Evolutionary conservation across 2,888 invertebrate species (phyloP).

Genomic region (Syritta pipiens): DNA sequence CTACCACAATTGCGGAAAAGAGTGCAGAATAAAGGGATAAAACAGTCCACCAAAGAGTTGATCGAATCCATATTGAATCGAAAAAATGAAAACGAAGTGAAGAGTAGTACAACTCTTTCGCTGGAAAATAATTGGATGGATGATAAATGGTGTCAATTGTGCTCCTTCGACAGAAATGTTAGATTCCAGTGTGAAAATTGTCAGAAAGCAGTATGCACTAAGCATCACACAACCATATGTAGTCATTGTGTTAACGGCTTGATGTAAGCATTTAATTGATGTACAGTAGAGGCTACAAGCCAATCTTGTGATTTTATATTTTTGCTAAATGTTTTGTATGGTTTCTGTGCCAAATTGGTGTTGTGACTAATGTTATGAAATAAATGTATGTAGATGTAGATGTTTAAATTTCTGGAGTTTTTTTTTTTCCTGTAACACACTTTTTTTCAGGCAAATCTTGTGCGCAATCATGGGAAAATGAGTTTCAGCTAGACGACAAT

Average conservation of each 20-base stretch:
- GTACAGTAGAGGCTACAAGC: neutral
- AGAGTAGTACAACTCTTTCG: neutral
- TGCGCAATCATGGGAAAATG: too few relatives aligned
- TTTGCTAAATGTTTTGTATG: slow-evolving; percentile 3
- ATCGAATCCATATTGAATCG: slow-evolving; percentile 6
- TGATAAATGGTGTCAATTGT: slow-evolving; percentile 23
- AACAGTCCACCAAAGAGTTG: neutral
- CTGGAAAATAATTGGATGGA: neutral
- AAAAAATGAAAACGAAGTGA: neutral
- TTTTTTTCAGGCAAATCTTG: neutral
- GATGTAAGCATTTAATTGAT: neutral
- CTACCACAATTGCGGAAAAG: neutral
- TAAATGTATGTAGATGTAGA: slow-evolving; percentile 4
- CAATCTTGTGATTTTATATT: slow-evolving; percentile 3
- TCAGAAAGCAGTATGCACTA: slow-evolving; percentile 4
- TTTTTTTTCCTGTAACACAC: neutral
- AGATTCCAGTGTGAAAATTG: slow-evolving; percentile 10
- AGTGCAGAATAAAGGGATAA: neutral
- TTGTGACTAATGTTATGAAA: slow-evolving; percentile 33
- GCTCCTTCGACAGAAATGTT: slow-evolving; percentile 7
- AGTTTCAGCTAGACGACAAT: too few relatives aligned
- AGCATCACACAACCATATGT: slow-evolving; percentile 15
- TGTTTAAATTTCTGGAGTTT: neutral
- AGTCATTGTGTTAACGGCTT: neutral
- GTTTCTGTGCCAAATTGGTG: slow-evolving; percentile 14